A percentile compares a stretch with the other conserved stretches of the same genome.
Evolutionary conservation across 2,888 invertebrate species (phyloP).

Genomic region (Pristionchus japonicus): DNA sequence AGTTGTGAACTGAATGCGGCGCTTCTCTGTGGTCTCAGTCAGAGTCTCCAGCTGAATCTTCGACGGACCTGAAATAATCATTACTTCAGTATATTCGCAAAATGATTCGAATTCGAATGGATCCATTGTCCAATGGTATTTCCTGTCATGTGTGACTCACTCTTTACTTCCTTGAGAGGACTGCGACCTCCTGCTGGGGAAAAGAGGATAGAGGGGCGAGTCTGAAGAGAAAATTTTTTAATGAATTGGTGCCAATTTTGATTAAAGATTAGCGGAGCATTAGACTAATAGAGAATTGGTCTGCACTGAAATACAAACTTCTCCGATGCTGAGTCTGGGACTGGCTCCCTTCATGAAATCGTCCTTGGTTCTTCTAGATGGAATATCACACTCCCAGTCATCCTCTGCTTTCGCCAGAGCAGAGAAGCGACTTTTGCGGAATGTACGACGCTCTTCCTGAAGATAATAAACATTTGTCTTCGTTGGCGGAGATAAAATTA

Average conservation of each 20-base stretch:
- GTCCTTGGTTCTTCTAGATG: conserved; percentile 54
- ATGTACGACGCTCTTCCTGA: conserved; percentile 7
- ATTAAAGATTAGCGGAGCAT: too few relatives aligned
- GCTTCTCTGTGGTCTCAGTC: background rate
- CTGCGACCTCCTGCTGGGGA: conserved; percentile 52
- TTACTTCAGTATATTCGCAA: too few relatives aligned
- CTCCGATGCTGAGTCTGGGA: conserved; percentile 59
- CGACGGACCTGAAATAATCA: background rate
- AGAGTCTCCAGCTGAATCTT: conserved; percentile 1
- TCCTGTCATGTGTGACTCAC: conserved; percentile 7
- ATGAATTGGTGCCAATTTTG: background rate
- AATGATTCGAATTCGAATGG: too few relatives aligned
- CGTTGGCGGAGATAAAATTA: background rate
- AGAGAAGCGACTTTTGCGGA: conserved; percentile 33
- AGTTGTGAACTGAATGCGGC: conserved; percentile 7
- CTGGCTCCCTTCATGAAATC: conserved; percentile 60
- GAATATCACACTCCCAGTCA: background rate
- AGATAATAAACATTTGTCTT: background rate
- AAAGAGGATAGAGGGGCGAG: conserved; percentile 56
- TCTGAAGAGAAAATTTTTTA: conserved; percentile 43
- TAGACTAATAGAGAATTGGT: too few relatives aligned
- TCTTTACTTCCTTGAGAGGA: conserved; percentile 41
- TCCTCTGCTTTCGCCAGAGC: conserved; percentile 41
- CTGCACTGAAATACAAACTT: conserved; percentile 39
- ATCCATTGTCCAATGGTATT: too few relatives aligned